Base-by-base conservation (phyloP, 1,140 invertebrate genomes). In the Zaprionus capensis region DNA sequence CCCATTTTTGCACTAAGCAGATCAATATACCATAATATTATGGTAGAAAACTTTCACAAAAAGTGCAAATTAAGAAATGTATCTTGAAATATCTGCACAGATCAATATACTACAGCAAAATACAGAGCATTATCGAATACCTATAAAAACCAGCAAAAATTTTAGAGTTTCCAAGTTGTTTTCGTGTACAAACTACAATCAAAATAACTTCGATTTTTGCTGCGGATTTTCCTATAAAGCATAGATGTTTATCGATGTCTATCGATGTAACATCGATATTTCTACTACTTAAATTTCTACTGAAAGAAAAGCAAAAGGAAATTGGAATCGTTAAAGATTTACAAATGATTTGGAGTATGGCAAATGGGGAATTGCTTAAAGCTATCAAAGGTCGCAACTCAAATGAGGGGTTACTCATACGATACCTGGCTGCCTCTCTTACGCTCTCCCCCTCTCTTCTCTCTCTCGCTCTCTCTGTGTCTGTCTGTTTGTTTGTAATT, bases 401-500 rank as follows among this genome's bases (percentile, higher is more conserved):
- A 1, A 22, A 24, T 51, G 20, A 6, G 46, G 20, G 20, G 20
- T 51, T 14, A 51, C 20, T 14, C 46, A 51, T 24, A 51, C 46
- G 46, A 51, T 24, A 24, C n/a, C n/a, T 17, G n/a, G n/a, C 41
- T 46, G n/a, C 15, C n/a, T 7, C 41, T 44, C n/a, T n/a, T 6
- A 7, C 41, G 5, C 41, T 44, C 5, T 44, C 41, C 7, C 41
- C 6, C 6, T 44, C 41, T 44, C 41, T 17, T 15, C n/a, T 44
- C 2, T 44, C 7, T 7, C 15, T 44, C 6, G 22, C 9, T 20
- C 9, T 24, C 46, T 14, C 2, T 24, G 1, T 49, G 20, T 5
- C 46, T 24, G 4, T 51, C 46, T 51, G 46, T 24, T 24, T 44
- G 38, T 61, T 46, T 20, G 14, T 17, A 63, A 49, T 51, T 65